Percentiles rank a stretch among this genome's conserved stretches.
Conservation (phyloP, 2,888 invertebrate species). For the Dryococelus australis region DNA sequence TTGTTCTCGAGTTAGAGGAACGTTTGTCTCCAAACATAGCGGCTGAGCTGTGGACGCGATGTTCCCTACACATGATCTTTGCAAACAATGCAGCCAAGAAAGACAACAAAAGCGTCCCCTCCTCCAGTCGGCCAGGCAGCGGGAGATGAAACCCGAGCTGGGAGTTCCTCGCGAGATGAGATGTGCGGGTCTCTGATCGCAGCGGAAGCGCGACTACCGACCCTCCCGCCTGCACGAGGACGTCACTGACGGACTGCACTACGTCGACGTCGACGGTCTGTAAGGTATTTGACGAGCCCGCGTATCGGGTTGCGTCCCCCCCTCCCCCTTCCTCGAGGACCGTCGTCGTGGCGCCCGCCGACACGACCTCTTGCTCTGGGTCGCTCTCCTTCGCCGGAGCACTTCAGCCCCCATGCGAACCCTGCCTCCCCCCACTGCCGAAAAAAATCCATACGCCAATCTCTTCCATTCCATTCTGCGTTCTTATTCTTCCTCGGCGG, state of each 20-base stretch:
- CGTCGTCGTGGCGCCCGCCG: neutral
- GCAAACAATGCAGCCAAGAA: too few species aligned
- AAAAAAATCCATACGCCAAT: slow-evolving; percentile 30
- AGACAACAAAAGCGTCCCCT: too few species aligned
- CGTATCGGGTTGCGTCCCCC: neutral
- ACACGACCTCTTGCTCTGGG: neutral
- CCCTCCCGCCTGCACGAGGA: neutral
- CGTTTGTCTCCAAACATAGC: too few species aligned
- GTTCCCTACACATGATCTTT: too few species aligned
- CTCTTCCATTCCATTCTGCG: slow-evolving; percentile 13
- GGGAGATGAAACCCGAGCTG: neutral
- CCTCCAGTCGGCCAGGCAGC: neutral
- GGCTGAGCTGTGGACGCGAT: too few species aligned
- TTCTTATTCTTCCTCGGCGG: slow-evolving; percentile 20
- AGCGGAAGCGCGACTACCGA: neutral
- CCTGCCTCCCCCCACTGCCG: neutral
- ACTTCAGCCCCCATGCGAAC: neutral
- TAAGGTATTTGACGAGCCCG: neutral
- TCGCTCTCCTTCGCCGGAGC: neutral
- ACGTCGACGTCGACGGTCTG: neutral
- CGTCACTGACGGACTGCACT: too few species aligned
- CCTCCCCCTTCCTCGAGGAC: neutral
- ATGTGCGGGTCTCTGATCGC: neutral
- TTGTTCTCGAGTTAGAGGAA: too few species aligned
- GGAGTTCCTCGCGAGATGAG: neutral